Evolutionary conservation across 2,888 invertebrate genomes (phyloP).

Genomic region (Elaeidobius kamerunicus): DNA sequence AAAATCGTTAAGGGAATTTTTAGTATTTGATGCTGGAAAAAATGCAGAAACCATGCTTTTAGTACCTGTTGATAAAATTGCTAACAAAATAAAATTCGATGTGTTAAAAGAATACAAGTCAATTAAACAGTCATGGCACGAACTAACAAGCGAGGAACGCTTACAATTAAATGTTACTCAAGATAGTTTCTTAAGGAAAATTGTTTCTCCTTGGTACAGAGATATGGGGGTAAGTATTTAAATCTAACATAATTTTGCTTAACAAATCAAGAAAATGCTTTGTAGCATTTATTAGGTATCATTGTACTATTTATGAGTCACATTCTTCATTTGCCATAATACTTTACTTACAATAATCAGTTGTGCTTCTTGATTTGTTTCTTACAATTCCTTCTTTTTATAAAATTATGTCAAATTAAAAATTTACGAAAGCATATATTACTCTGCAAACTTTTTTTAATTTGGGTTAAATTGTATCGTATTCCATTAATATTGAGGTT

Average conservation of each 20-base stretch:
- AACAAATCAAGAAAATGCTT: neutral
- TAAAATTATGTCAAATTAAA: too few relatives aligned
- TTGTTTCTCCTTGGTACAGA: slow-evolving; percentile 87
- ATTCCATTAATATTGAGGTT: too few relatives aligned
- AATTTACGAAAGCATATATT: too few relatives aligned
- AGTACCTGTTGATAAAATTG: slow-evolving; percentile 48
- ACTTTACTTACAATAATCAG: neutral
- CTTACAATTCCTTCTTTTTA: too few relatives aligned
- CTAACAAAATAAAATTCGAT: slow-evolving; percentile 59
- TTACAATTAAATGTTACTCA: slow-evolving; percentile 53
- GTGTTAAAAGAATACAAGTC: slow-evolving; percentile 52
- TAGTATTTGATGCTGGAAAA: slow-evolving; percentile 55
- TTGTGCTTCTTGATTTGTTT: too few relatives aligned
- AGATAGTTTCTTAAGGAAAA: slow-evolving; percentile 64
- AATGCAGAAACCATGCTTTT: slow-evolving; percentile 51
- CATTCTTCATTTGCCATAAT: too few relatives aligned
- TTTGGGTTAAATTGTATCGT: too few relatives aligned
- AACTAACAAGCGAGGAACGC: slow-evolving; percentile 53
- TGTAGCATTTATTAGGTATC: too few relatives aligned
- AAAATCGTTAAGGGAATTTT: slow-evolving; percentile 57
- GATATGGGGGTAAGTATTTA: slow-evolving; percentile 47
- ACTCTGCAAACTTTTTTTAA: too few relatives aligned
- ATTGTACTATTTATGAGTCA: too few relatives aligned
- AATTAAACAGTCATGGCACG: slow-evolving; percentile 47
- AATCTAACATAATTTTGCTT: neutral